A percentile compares a stretch with the other conserved stretches of the same genome.
phyloP scores from a whole-genome alignment of 2,113 vertebrate species.

The Notothenia rossii region DNA sequence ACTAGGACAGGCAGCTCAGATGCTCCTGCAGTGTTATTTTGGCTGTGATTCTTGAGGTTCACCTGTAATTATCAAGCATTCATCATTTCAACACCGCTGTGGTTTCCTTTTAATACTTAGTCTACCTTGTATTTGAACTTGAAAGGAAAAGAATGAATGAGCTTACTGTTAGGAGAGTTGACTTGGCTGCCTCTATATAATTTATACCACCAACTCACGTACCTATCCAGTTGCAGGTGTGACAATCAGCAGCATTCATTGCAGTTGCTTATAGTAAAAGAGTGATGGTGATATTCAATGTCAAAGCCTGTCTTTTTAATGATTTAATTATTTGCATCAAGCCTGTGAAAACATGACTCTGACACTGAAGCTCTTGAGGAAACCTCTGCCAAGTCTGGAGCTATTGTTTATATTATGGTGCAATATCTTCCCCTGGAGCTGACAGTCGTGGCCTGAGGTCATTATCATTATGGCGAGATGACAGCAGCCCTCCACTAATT shows the following conservation, averaged over 20 bases:
- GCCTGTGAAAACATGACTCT: conserved; percentile 79
- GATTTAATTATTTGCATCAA: conserved; percentile 73
- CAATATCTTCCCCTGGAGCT: conserved; percentile 69
- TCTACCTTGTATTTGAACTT: conserved; percentile 80
- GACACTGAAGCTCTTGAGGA: conserved; percentile 56
- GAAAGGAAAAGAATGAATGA: conserved; percentile 82
- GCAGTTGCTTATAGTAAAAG: conserved; percentile 53
- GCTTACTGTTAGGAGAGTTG: conserved; percentile 74
- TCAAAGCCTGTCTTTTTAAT: conserved; percentile 63
- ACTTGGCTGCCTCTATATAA: conserved; percentile 75
- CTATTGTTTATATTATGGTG: conserved; percentile 80
- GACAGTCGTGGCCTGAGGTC: conserved; percentile 75
- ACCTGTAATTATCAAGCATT: conserved; percentile 82
- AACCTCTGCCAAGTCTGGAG: conserved; percentile 74
- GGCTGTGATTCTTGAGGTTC: conserved; percentile 77
- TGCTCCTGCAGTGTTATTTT: conserved; percentile 65
- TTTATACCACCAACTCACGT: conserved; percentile 70
- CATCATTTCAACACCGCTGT: conserved; percentile 75
- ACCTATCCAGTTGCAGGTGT: conserved; percentile 82
- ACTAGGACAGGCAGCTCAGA: conserved; percentile 35
- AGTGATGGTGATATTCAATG: conserved; percentile 67
- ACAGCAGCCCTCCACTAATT: conserved; percentile 75
- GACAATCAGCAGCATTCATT: conserved; percentile 79
- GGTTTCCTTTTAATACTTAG: conserved; percentile 78
- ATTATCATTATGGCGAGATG: conserved; percentile 75